Evolutionary conservation across 2,797 vertebrate species (phyloP).

Genomic region (Podargus strigoides): DNA sequence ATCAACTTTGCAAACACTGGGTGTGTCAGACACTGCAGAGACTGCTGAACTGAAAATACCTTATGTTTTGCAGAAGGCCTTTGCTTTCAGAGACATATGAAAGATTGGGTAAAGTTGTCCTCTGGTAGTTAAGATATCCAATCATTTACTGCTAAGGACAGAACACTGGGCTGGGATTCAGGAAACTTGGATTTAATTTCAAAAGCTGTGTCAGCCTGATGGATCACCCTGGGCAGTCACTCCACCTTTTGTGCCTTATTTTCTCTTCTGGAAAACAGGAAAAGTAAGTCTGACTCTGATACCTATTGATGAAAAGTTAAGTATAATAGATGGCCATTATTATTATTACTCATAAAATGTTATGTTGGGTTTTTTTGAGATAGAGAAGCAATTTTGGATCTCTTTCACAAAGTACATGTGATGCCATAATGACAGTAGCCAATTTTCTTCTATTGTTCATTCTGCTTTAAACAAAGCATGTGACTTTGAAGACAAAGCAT

Average conservation of each 20-base stretch:
- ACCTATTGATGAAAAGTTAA: neutral
- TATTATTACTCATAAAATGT: neutral
- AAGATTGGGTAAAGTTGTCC: neutral
- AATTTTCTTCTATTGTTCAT: neutral
- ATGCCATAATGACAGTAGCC: neutral
- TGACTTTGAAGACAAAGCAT: neutral
- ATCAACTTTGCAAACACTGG: neutral
- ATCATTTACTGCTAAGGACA: neutral
- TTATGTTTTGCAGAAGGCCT: neutral
- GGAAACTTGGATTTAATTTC: slow-evolving; percentile 16
- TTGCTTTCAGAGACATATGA: neutral
- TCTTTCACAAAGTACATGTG: neutral
- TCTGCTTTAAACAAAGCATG: neutral
- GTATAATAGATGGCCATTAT: neutral
- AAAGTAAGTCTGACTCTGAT: neutral
- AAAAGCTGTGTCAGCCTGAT: neutral
- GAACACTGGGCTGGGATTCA: neutral
- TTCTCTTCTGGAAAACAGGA: neutral
- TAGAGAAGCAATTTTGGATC: neutral
- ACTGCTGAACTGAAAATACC: neutral
- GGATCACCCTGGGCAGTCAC: neutral
- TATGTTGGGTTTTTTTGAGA: neutral
- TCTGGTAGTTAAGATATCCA: neutral
- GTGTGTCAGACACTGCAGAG: neutral
- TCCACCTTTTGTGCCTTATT: neutral